Evolutionary conservation across 1,140 invertebrate genomes (phyloP), one percentile per base, ranked within the genome.

Genomic region (Drosophila santomea): DNA sequence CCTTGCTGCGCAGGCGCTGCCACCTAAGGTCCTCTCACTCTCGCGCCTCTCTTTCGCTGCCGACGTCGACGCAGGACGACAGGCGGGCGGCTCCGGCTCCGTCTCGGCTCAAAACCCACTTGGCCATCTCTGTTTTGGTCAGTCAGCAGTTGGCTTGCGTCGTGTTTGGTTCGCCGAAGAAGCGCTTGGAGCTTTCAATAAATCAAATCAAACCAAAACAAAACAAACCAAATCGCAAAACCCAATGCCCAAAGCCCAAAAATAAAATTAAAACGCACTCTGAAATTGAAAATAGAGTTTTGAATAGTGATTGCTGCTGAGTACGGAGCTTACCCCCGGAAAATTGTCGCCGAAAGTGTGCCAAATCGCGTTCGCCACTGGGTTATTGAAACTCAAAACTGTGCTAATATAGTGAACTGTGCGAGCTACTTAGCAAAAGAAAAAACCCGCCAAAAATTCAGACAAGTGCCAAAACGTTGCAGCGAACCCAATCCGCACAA

Each of bases 41-140:
- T 59, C 78, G 62, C 54, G 72, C 59, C 57, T 50, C 73, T 54
- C 61, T 48, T 55, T 10, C 44, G 55, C 48, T 47, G 74, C 35
- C 64, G 66, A 75, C 57, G 84, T 78, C 84, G 76, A 64, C 79
- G 72, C 66, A 62, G 51, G 58, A 50, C 52, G 25, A 17, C 48
- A 8, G 28, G 25, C 77, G 39, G 81, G 39, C 61, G 43, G 17
- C 20, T 20, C 20, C 20, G 20, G 20, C 20, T 20, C 20, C 20
- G 20, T 1, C 69, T 57, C 59, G 60, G 81, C 61, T 73, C 82
- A 91, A 91, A 91, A 91, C 86, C 68, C 80, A 81, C 60, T 90
- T 86, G 85, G 80, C 75, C 72, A 80, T 92, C 90, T 92, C 91
- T 92, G 91, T 92, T 92, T 92, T 92, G 91, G 91, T 92, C 91